Conservation (phyloP, 2,797 vertebrate genomes). For the Alosa sapidissima region DNA sequence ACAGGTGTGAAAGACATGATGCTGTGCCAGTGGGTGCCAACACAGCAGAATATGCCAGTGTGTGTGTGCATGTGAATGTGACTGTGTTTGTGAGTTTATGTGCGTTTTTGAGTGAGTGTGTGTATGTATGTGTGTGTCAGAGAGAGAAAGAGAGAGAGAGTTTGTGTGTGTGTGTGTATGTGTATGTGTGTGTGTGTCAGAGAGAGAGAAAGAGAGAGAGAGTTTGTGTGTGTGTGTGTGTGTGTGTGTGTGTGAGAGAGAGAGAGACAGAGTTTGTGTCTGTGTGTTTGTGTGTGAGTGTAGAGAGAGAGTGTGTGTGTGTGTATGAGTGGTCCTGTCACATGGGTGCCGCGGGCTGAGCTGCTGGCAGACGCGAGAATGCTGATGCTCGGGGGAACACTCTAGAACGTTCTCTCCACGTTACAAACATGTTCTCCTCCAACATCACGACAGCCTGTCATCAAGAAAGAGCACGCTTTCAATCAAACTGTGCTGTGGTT, state of each 20-base stretch:
- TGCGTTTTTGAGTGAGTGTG: background rate
- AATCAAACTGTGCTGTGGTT: background rate
- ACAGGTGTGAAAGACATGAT: background rate
- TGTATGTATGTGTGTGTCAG: background rate
- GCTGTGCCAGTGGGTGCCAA: background rate
- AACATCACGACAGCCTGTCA: slow-evolving; percentile 2
- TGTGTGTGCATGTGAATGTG: background rate
- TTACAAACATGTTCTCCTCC: background rate
- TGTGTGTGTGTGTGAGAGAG: background rate
- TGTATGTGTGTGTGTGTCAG: background rate
- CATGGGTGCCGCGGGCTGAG: background rate
- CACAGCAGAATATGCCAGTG: background rate
- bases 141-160: background rate
- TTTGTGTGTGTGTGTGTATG: background rate
- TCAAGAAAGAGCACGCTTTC: background rate
- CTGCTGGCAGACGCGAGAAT: background rate
- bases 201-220: background rate
- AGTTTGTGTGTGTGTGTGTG: background rate
- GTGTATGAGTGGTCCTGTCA: background rate
- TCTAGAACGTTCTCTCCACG: background rate
- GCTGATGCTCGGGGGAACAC: background rate
- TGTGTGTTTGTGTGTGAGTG: slow-evolving; percentile 11
- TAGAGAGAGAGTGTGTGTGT: background rate
- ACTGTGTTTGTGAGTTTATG: background rate
- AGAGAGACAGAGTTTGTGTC: background rate